These are phyloP conservation scores for Junonia oenone DNA, from an alignment of 2,888 invertebrate species.

Conservation along the genomic window DNA sequence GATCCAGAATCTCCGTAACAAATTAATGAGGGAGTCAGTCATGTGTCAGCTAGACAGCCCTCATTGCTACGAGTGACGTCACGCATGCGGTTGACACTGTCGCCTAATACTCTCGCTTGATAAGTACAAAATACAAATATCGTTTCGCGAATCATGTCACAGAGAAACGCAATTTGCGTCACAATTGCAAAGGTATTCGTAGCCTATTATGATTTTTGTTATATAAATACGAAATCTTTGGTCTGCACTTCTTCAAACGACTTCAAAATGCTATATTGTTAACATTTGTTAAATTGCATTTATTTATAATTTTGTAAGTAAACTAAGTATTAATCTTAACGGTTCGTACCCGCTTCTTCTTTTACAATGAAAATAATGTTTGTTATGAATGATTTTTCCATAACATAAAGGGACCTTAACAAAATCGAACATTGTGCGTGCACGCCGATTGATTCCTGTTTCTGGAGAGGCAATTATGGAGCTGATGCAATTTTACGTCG, in stretches of 20 bases:
- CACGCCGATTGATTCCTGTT: conserved; percentile 14
- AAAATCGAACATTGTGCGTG: conserved; percentile 20
- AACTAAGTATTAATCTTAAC: background rate
- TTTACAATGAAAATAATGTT: too few relatives aligned
- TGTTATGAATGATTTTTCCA: background rate
- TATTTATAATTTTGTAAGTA: background rate
- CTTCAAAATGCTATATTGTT: too few relatives aligned
- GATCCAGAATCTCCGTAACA: conserved; percentile 55
- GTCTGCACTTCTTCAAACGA: background rate
- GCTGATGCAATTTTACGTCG: conserved; percentile 51
- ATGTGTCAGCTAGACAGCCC: conserved; percentile 55
- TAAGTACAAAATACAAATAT: conserved; percentile 25
- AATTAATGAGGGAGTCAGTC: conserved; percentile 72
- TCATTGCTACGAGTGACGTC: conserved; percentile 51
- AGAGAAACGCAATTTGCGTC: conserved; percentile 15
- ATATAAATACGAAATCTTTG: conserved; percentile 8
- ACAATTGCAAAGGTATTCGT: conserved; percentile 20
- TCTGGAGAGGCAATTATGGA: conserved; percentile 28
- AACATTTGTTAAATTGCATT: too few relatives aligned
- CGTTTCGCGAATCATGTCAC: conserved; percentile 15
- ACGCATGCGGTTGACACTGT: conserved; percentile 37
- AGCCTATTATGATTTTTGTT: conserved; percentile 23
- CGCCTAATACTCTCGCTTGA: conserved; percentile 23
- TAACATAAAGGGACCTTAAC: background rate
- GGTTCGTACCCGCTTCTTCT: too few relatives aligned